Evolutionary conservation across 2,888 invertebrate species (phyloP).

Genomic region (Scrobipalpa costella): DNA sequence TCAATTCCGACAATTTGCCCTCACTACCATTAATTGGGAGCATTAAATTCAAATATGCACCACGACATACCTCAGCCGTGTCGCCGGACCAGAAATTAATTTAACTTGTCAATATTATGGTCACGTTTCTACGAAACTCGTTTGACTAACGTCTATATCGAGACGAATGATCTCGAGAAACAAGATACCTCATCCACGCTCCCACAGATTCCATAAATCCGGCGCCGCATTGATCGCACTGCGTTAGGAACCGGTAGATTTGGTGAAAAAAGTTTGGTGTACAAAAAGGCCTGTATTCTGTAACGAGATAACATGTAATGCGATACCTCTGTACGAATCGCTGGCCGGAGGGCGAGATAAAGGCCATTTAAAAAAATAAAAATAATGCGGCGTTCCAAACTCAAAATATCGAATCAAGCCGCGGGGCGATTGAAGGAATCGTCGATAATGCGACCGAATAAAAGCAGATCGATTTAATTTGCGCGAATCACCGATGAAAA

Average conservation of each 20-base stretch:
- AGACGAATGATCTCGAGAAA: constrained; percentile 70
- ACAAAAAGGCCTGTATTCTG: constrained; percentile 66
- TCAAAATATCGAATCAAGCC: constrained; percentile 67
- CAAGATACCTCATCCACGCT: constrained; percentile 65
- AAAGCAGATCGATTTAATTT: constrained; percentile 27
- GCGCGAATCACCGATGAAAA: constrained; percentile 7
- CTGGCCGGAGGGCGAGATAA: constrained; percentile 71
- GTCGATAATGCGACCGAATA: constrained; percentile 47
- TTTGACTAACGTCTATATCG: constrained; percentile 70
- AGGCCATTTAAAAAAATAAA: constrained; percentile 65
- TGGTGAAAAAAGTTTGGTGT: constrained; percentile 48
- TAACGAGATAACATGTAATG: constrained; percentile 76
- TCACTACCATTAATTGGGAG: constrained; percentile 65
- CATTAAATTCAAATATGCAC: constrained; percentile 63
- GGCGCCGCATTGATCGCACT: constrained; percentile 51
- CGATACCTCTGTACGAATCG: constrained; percentile 72
- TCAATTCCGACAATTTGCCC: constrained; percentile 66
- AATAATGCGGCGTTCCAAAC: constrained; percentile 64
- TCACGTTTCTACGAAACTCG: constrained; percentile 68
- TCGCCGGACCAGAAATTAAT: constrained; percentile 62
- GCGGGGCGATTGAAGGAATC: constrained; percentile 57
- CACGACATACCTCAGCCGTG: constrained; percentile 47
- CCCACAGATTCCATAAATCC: constrained; percentile 70
- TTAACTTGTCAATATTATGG: constrained; percentile 72
- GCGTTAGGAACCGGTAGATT: constrained; percentile 60